These are phyloP conservation scores for Philereme vetulata DNA, from an alignment of 2,888 invertebrate species.

Conservation along the genomic window DNA sequence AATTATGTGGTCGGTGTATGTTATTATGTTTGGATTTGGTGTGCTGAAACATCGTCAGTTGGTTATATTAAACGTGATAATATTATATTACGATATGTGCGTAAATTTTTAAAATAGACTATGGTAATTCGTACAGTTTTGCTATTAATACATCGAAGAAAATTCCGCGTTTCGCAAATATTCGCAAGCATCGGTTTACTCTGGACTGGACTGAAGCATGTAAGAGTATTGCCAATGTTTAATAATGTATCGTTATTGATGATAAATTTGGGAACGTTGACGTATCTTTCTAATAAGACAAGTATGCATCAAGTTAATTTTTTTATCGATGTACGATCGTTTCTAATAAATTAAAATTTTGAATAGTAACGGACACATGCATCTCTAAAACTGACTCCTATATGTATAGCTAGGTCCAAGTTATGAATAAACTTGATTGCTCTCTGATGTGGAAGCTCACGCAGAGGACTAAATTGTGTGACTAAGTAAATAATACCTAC, in stretches of 20 bases:
- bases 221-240: constrained; percentile 47
- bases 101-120: constrained; percentile 57
- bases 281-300: constrained; percentile 27
- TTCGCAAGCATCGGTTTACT: constrained; percentile 58
- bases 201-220: constrained; percentile 65
- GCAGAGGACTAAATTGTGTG: no score
- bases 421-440: no score
- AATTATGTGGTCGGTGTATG: not conserved
- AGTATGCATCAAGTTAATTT: no score
- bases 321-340: no score
- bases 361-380: no score
- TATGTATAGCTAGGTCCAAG: no score
- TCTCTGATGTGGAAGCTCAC: no score
- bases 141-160: constrained; percentile 65
- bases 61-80: constrained; percentile 16
- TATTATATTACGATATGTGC: constrained; percentile 21
- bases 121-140: constrained; percentile 56
- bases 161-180: constrained; percentile 60
- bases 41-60: constrained; percentile 3
- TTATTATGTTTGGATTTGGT: constrained; percentile 12
- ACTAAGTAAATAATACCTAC: no score
- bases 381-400: no score
- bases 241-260: constrained; percentile 43
- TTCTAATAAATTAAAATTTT: no score
- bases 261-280: constrained; percentile 43